Evolutionary conservation across 2,113 vertebrate species (phyloP), one percentile per base, ranked within the genome.

Genomic region (Rhineura floridana): DNA sequence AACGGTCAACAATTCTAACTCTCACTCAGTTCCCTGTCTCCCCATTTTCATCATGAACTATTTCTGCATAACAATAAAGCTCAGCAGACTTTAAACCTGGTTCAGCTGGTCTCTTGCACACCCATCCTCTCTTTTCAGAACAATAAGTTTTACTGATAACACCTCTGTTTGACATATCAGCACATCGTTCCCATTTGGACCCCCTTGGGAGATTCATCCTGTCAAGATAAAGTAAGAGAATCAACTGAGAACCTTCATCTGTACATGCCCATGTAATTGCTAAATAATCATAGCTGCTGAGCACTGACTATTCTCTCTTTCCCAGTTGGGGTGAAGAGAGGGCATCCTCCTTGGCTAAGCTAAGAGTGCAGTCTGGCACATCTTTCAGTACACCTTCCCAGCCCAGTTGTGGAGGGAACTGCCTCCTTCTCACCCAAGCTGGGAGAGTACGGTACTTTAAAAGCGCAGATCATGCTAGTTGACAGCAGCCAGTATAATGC

Each of bases 91-190:
- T 15, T 73, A 65, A 87, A 90, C 85, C 89, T 90, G 42, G 75
- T 87, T 80, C 85, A 62, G 89, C 85, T 80, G 81, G 85, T 50
- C 67, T 90, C 59, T 90, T 90, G 81, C 85, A 87, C n/a, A 59
- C 81, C 81, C 81, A 90, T 17, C 42, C 59, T 83, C 76, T 84
- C 13, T 62, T 13, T 28, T 72, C 44, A 9, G 17, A 42, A 77
- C 85, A 80, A 19, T 19, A 10, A 52, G n/a, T 28, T 80, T 17
- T 33, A 28, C 3, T 1, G 1, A 87, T 42, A 39, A 11, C 8
- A 63, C 55, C 30, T 15, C 33, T 39, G 72, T 62, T 6, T 73
- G 73, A 6, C 36, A 90, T 4, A 73, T 63, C 73, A 63, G 11
- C 8, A 84, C 81, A 87, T 80, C 89, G 79, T 33, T 39, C 25